Conservation (phyloP, 2,797 vertebrate species). For the Nyctibius grandis region DNA sequence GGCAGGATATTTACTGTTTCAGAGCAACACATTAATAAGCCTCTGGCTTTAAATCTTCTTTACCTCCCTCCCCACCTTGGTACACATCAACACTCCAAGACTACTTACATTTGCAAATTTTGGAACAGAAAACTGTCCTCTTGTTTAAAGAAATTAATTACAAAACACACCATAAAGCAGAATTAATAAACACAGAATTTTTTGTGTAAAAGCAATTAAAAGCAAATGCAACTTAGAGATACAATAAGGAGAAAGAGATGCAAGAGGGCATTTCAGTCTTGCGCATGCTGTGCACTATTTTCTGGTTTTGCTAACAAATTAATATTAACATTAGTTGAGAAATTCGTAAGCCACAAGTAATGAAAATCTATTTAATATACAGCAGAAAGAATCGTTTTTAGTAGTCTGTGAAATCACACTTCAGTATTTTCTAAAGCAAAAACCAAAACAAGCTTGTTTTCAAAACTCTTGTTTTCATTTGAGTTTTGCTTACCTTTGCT, state of each 20-base stretch:
- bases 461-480: neutral
- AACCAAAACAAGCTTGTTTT: neutral
- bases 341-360: neutral
- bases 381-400: neutral
- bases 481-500: slow-evolving; percentile 83
- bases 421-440: neutral
- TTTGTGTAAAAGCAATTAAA: neutral
- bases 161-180: neutral
- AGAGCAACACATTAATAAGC: neutral
- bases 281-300: neutral
- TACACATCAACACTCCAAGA: neutral
- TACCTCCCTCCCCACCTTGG: neutral
- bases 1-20: neutral
- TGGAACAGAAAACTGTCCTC: neutral
- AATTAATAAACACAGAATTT: neutral
- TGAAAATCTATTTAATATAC: neutral
- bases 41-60: neutral
- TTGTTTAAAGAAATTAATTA: neutral
- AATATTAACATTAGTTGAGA: neutral
- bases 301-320: neutral
- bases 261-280: neutral
- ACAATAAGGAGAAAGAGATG: neutral
- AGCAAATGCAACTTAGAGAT: neutral
- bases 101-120: neutral
- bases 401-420: neutral